phyloP scores from a whole-genome alignment of 2,797 vertebrate species.

The Capromys pilorides region DNA sequence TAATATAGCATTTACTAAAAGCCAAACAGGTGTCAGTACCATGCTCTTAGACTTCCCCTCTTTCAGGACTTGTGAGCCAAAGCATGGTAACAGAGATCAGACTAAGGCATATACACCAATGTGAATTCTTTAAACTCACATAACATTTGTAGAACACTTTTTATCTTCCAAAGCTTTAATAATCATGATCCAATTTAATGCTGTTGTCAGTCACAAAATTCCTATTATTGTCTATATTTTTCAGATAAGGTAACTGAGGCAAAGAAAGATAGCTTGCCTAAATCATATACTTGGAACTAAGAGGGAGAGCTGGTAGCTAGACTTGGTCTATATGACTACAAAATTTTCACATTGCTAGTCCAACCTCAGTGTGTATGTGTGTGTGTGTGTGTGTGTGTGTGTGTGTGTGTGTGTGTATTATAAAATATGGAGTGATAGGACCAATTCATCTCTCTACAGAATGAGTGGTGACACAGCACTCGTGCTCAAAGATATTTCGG shows the following conservation, averaged over 20 bases:
- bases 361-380: not conserved
- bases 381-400: not conserved
- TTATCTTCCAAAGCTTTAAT: not conserved
- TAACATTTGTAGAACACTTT: not conserved
- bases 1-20: not conserved
- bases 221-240: constrained; percentile 8
- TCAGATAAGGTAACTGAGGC: not conserved
- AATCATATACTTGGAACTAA: not conserved
- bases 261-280: not conserved
- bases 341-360: not conserved
- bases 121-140: not conserved
- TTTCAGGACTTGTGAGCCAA: not conserved
- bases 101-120: not conserved
- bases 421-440: not conserved
- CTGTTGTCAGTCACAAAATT: not conserved
- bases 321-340: not conserved
- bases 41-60: not conserved
- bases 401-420: not conserved
- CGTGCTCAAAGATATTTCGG: not conserved
- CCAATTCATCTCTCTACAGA: not conserved
- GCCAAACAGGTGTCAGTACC: not conserved
- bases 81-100: not conserved
- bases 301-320: not conserved
- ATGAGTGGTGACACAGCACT: not conserved
- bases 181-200: not conserved